phyloP scores from a whole-genome alignment of 2,888 invertebrate species.

The Aproaerema taeniolella region DNA sequence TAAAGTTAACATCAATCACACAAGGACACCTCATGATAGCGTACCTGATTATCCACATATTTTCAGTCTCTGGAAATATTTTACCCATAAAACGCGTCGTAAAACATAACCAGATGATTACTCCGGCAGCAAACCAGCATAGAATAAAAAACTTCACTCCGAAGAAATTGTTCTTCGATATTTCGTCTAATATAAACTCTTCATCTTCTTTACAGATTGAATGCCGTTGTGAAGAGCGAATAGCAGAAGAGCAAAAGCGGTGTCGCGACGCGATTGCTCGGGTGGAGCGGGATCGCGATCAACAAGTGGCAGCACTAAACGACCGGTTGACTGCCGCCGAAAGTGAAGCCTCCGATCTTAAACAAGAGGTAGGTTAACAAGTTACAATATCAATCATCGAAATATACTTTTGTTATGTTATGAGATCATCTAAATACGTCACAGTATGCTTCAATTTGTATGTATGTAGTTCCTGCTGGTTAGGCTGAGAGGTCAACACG shows the following conservation, averaged over 20 bases:
- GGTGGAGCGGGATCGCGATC: conserved; percentile 87
- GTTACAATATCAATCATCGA: neutral
- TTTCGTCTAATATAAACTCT: conserved; percentile 33
- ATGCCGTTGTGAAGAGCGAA: conserved; percentile 83
- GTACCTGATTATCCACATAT: too few species aligned
- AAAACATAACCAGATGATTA: too few species aligned
- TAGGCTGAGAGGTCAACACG: too few species aligned
- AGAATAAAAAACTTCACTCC: conserved; percentile 8
- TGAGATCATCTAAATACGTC: too few species aligned
- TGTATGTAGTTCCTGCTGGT: too few species aligned
- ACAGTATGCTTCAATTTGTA: too few species aligned
- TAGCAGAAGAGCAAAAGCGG: conserved; percentile 89
- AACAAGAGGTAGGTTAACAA: conserved; percentile 57
- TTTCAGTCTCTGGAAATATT: too few species aligned
- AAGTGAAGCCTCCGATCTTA: conserved; percentile 69
- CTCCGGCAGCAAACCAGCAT: neutral
- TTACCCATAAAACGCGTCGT: too few species aligned
- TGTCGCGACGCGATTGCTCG: conserved; percentile 89
- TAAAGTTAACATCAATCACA: too few species aligned
- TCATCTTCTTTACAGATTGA: conserved; percentile 80
- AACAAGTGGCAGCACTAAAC: conserved; percentile 58
- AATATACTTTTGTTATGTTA: neutral
- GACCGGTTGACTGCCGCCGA: conserved; percentile 69
- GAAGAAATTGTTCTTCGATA: conserved; percentile 67
- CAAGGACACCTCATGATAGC: too few species aligned